Evolutionary conservation across 2,888 invertebrate species (phyloP).

Genomic region (Mesochorus sp.): DNA sequence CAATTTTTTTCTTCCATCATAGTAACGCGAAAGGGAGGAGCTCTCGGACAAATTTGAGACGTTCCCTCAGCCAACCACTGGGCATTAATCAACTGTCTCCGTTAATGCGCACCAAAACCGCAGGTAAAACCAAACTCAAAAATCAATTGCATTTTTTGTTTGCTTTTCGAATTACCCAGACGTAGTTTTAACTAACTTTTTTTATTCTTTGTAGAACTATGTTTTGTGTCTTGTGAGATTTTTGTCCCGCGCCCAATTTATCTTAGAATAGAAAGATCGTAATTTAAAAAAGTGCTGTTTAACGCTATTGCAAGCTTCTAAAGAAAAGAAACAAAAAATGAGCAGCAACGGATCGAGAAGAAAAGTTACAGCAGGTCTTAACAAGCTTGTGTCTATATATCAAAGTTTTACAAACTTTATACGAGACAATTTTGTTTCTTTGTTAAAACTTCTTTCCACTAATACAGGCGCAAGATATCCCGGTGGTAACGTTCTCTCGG

Average conservation of each 20-base stretch:
- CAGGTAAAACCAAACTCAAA: no score
- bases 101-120: conserved; percentile 83
- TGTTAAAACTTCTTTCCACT: background rate
- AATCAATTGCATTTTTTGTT: no score
- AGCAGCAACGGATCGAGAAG: background rate
- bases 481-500: conserved; percentile 82
- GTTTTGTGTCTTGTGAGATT: background rate
- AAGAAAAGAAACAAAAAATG: background rate
- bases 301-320: background rate
- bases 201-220: background rate
- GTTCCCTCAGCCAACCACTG: conserved; percentile 88
- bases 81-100: conserved; percentile 85
- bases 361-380: conserved; percentile 15
- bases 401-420: background rate
- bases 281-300: background rate
- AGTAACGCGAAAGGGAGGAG: conserved; percentile 81
- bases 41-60: conserved; percentile 81
- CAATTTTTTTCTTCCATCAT: conserved; percentile 55
- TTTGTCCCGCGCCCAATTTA: background rate
- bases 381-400: background rate
- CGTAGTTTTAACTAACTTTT: no score
- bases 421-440: background rate
- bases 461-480: conserved; percentile 81
- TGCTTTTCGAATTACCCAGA: no score
- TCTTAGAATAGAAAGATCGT: background rate